Evolutionary conservation across 2,888 invertebrate genomes (phyloP).

Genomic region (Gastracanthus pulcherrimus): DNA sequence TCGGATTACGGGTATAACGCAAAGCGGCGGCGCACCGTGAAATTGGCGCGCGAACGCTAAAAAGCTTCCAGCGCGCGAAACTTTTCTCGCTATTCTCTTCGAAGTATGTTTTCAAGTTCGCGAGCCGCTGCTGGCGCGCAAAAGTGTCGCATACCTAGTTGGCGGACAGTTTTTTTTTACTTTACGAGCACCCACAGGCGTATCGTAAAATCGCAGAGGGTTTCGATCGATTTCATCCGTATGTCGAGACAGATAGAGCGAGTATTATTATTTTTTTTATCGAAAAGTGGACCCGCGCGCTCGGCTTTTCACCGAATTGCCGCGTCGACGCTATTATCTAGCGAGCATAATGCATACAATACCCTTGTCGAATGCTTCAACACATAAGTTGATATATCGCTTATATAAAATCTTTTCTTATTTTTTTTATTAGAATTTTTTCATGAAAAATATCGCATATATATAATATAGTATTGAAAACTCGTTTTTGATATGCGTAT

Average conservation of each 20-base stretch:
- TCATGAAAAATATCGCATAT: too few species aligned
- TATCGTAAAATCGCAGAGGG: slow-evolving; percentile 19
- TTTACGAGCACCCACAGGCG: background rate
- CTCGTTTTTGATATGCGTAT: too few species aligned
- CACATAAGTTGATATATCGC: too few species aligned
- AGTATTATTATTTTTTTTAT: background rate
- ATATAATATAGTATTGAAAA: too few species aligned
- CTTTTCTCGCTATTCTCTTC: background rate
- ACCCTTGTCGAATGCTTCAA: background rate
- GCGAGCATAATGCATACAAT: background rate
- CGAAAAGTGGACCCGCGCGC: background rate
- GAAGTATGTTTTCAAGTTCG: slow-evolving; percentile 18
- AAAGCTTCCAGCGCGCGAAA: background rate
- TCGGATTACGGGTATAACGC: background rate
- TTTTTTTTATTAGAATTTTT: too few species aligned
- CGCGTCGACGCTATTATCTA: background rate
- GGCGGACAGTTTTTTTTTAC: background rate
- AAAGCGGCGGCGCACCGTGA: background rate
- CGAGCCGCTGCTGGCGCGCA: background rate
- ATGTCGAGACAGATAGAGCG: background rate
- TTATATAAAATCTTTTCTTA: too few species aligned
- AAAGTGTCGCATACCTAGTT: background rate
- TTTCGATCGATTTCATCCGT: slow-evolving; percentile 3
- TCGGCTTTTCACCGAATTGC: background rate
- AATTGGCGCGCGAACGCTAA: background rate